phyloP scores from a whole-genome alignment of 2,113 vertebrate genomes.

The Carlito syrichta region DNA sequence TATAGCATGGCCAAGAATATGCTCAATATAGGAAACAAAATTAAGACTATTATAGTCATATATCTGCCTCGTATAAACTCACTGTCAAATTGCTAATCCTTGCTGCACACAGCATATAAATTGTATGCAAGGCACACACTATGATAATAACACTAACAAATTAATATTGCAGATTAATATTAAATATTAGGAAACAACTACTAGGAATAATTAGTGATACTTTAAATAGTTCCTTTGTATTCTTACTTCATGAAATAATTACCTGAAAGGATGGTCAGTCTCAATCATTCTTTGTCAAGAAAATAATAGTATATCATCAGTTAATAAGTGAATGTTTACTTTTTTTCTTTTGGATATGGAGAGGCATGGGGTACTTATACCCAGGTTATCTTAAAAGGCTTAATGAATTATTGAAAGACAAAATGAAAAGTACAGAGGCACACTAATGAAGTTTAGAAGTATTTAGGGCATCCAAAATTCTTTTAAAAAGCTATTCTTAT shows the following conservation, averaged over 20 bases:
- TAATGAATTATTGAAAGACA: background rate
- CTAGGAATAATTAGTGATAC: background rate
- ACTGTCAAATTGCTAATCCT: background rate
- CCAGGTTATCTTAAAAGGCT: background rate
- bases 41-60: background rate
- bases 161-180: background rate
- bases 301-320: background rate
- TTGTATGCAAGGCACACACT: background rate
- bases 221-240: background rate
- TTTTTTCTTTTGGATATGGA: background rate
- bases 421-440: background rate
- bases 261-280: background rate
- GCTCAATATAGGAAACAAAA: background rate
- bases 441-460: background rate
- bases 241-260: constrained; percentile 15
- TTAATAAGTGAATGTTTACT: background rate
- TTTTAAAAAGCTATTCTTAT: background rate
- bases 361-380: background rate
- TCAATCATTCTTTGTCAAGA: background rate
- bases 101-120: background rate
- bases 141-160: background rate
- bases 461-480: background rate
- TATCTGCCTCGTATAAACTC: background rate
- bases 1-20: background rate
- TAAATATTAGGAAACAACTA: background rate